Evolutionary conservation across 92 coral and sea anemone genomes (phyloP), one percentile per base, ranked within the genome.

Genomic region (Umimayanthus chanpuru): DNA sequence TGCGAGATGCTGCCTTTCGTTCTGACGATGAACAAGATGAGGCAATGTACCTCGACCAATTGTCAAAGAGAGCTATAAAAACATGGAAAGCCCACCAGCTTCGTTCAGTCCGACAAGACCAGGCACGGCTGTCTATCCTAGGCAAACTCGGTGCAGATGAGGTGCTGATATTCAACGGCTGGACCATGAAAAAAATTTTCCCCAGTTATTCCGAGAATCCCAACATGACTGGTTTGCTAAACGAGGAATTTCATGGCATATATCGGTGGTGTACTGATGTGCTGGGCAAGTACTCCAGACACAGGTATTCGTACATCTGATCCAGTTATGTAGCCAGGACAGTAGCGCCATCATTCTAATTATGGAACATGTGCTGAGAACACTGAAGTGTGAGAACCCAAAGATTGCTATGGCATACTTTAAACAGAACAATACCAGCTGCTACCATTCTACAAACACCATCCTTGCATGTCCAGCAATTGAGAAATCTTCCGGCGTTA

Each of bases 31-130:
- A 76, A 43, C 61, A 61, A 10, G 80, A 41, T 32, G 61, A 76
- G 80, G 26, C 56, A 41, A 6, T 76, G 15, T 76, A 40, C 15
- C 4, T 76, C n/a, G 43, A 76, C 61, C 50, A 76, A 30, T 76
- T 61, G 29, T 76, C 80, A 47, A 43, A 41, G 16, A 76, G 80
- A 76, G 80, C 61, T 16, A 76, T 76, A 49, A 43, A 76, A 21
- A 47, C 80, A 76, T 76, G 80, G 80, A 76, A 76, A 53, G 80
- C 56, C 2, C 80, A 76, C 56, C 80, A 76, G 61, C 80, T 76
- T 28, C 80, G 61, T 43, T 76, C 61, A 9, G 61, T 76, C 14
- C 44, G 58, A 76, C 80, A 76, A 15, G 80, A 76, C 58, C 55
- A 76, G 12, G 80, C 80, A 76, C 80, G 80, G 58, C 26, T 76